Evolutionary conservation across 2,797 vertebrate genomes (phyloP).

Genomic region (Australoheros facetus): DNA sequence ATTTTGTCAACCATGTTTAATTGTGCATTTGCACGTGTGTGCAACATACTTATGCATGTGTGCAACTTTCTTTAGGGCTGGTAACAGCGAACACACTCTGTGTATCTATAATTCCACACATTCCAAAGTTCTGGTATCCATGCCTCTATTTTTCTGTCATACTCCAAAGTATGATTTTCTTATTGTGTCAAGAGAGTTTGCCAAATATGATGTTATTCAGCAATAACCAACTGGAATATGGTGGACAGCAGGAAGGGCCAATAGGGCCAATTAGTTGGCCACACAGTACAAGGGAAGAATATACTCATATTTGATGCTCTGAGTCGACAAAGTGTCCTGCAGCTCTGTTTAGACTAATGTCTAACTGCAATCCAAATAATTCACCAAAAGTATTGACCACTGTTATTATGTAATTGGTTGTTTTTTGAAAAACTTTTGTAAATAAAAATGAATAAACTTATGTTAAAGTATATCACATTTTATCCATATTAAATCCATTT

Average conservation of each 20-base stretch:
- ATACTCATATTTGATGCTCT: slow-evolving; percentile 21
- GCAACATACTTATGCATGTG: neutral
- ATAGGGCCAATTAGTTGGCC: slow-evolving; percentile 63
- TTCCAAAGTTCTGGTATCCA: slow-evolving; percentile 2
- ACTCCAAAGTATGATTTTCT: slow-evolving; percentile 40
- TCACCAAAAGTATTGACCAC: neutral
- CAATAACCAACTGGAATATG: slow-evolving; percentile 61
- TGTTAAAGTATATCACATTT: neutral
- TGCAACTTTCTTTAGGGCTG: neutral
- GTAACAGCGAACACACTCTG: neutral
- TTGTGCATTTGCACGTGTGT: neutral
- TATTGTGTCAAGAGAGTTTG: slow-evolving; percentile 47
- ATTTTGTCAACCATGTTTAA: slow-evolving; percentile 44
- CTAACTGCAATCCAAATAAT: neutral
- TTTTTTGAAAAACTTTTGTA: neutral
- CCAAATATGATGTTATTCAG: slow-evolving; percentile 43
- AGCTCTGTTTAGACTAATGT: neutral
- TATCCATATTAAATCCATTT: neutral
- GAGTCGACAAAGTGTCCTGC: slow-evolving; percentile 1
- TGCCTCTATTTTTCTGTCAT: neutral
- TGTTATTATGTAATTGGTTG: neutral
- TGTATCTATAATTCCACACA: neutral
- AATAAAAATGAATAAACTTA: neutral
- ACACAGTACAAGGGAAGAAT: slow-evolving; percentile 43
- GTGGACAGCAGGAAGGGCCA: slow-evolving; percentile 48